Conservation (phyloP, 2,888 invertebrate genomes). For the Sinopyrophorus schimmeli region DNA sequence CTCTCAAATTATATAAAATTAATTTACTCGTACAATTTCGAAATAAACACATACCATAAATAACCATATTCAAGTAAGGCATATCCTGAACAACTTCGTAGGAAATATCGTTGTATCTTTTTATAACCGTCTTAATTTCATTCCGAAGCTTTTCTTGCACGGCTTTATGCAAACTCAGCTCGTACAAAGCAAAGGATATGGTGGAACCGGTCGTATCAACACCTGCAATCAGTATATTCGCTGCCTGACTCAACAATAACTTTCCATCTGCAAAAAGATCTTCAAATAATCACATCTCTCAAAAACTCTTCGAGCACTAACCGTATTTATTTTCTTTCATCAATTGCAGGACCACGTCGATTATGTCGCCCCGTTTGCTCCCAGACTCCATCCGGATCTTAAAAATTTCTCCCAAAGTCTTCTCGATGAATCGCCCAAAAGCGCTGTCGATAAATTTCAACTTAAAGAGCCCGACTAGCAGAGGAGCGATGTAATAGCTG, state of each 20-base stretch:
- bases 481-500: constrained; percentile 41
- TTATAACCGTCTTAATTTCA: constrained; percentile 46
- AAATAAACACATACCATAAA: no score
- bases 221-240: constrained; percentile 55
- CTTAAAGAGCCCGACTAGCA: constrained; percentile 37
- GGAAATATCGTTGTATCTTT: constrained; percentile 23
- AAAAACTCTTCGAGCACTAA: no score
- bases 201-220: constrained; percentile 55
- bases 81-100: constrained; percentile 13
- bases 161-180: constrained; percentile 49
- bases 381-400: constrained; percentile 37
- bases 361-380: constrained; percentile 44
- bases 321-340: no score
- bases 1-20: no score
- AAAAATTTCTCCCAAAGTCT: constrained; percentile 41
- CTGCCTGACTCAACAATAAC: constrained; percentile 41
- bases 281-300: no score
- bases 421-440: constrained; percentile 41
- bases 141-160: constrained; percentile 51
- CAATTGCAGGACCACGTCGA: constrained; percentile 40
- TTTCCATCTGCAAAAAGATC: constrained; percentile 15
- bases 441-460: constrained; percentile 40
- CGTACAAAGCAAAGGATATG: constrained; percentile 48
- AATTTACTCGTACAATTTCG: no score
- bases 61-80: constrained; percentile 18